Base-by-base conservation (phyloP, 2,888 invertebrate genomes). In the Xylota sylvarum region DNA sequence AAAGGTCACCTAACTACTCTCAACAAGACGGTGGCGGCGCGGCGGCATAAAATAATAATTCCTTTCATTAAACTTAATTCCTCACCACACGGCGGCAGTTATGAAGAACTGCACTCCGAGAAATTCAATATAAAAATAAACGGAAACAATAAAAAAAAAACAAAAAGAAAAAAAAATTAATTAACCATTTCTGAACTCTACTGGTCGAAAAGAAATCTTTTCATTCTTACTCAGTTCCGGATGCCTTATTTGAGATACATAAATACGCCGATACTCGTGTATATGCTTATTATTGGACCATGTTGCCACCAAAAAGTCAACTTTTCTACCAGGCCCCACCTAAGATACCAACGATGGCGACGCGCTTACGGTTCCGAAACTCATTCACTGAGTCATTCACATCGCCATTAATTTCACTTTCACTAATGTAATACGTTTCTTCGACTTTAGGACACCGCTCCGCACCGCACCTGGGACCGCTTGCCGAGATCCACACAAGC, bases 361-460 rank as follows among this genome's bases (percentile, higher is more conserved):
- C 4, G 27, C 58, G 64, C 58, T 65, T 58, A 70, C 82, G 50
- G 72, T 78, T 60, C 64, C 74, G 32, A 79, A 62, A 56, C 64
- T 69, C 74, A 74, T 84, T 84, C 69, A 62, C 58, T 85, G 85
- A 85, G 81, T 85, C 85, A 85, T 81, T 85, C 76, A 37, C 85
- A 72, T 85, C 64, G 76, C 74, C 85, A 76, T 76, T 81, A 85
- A 85, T 85, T 85, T 85, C 85, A 85, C 85, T 85, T 85, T 85
- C 85, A 85, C 85, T 85, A 85, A 85, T 70, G 80, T 80, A 85
- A 80, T 76, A 76, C 70, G 80, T 76, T 80, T 85, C 58, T 80
- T 85, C 69, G 50, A 65, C 56, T 72, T 62, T 55, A 37, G 30
- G 50, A 17, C 40, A 65, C 65, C 69, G 19, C 37, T 3, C 9